Conservation (phyloP, 1,140 invertebrate species). For the Leptinotarsa lineolata region DNA sequence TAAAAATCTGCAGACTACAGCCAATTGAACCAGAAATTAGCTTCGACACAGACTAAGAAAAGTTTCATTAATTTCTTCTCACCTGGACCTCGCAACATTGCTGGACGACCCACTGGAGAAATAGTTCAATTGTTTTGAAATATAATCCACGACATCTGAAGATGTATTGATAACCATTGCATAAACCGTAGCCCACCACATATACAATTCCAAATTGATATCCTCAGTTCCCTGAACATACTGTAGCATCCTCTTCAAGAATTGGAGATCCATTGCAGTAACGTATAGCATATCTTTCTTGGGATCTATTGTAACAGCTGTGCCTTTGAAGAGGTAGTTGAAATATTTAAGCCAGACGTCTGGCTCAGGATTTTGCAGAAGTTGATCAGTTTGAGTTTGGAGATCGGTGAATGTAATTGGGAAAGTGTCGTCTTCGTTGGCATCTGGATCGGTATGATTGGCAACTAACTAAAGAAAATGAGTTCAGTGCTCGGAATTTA, state of each 20-base stretch:
- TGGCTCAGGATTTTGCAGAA: constrained; percentile 34
- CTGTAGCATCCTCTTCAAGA: constrained; percentile 63
- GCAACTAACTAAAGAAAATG: constrained; percentile 33
- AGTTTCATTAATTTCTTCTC: not conserved
- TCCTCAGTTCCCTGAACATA: constrained; percentile 61
- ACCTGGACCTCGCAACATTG: constrained; percentile 32
- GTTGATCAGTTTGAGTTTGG: constrained; percentile 36
- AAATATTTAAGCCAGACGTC: constrained; percentile 68
- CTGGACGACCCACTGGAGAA: constrained; percentile 11
- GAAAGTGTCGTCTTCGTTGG: constrained; percentile 34
- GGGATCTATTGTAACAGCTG: constrained; percentile 55
- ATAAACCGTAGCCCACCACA: constrained; percentile 72
- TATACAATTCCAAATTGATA: constrained; percentile 65
- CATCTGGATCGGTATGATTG: constrained; percentile 35
- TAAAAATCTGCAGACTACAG: no score
- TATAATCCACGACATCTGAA: constrained; percentile 58
- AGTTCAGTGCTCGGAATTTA: not conserved
- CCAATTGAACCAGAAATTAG: no score
- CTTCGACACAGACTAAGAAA: not conserved
- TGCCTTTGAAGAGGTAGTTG: constrained; percentile 62
- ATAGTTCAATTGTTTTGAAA: constrained; percentile 39
- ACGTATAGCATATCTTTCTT: constrained; percentile 64
- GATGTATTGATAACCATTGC: constrained; percentile 68
- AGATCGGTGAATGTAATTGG: constrained; percentile 31
- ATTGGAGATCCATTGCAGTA: constrained; percentile 64